These are phyloP conservation scores for Sinonovacula constricta DNA, from an alignment of 1,140 invertebrate genomes.

Conservation along the genomic window DNA sequence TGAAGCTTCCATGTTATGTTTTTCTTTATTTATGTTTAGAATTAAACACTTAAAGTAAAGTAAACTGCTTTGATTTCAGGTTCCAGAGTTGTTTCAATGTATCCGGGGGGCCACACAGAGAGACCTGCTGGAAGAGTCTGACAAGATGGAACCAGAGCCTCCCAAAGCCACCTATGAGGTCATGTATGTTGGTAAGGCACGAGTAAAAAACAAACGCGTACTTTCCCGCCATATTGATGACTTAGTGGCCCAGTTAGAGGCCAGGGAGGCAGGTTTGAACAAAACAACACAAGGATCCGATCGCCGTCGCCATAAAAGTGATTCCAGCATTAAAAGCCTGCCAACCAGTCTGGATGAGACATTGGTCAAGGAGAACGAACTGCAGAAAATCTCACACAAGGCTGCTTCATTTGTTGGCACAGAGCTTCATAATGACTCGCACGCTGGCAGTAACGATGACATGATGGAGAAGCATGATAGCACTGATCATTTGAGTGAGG, in stretches of 20 bases:
- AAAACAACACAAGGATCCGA: constrained; percentile 53
- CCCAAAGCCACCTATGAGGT: constrained; percentile 66
- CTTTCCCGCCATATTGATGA: constrained; percentile 94
- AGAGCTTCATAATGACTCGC: constrained; percentile 54
- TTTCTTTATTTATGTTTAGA: too few relatives aligned
- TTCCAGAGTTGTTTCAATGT: constrained; percentile 76
- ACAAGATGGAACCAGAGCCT: constrained; percentile 47
- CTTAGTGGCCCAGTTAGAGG: constrained; percentile 89
- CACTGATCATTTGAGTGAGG: constrained; percentile 33
- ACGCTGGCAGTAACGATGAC: constrained; percentile 64
- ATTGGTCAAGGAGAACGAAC: constrained; percentile 73
- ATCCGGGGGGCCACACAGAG: constrained; percentile 75
- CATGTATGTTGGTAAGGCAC: constrained; percentile 68
- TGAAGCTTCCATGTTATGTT: too few relatives aligned
- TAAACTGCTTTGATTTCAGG: too few relatives aligned
- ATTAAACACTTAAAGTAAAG: too few relatives aligned
- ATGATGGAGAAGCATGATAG: constrained; percentile 41
- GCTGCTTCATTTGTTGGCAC: constrained; percentile 32
- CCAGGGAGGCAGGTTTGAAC: constrained; percentile 86
- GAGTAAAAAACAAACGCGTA: constrained; percentile 85
- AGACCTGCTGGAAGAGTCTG: constrained; percentile 59
- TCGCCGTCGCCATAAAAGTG: constrained; percentile 73
- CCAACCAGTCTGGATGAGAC: constrained; percentile 67
- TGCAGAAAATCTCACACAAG: constrained; percentile 48
- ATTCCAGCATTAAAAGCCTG: constrained; percentile 71